phyloP scores from a whole-genome alignment of 2,888 invertebrate species.

The Agonopterix alstromeriana region DNA sequence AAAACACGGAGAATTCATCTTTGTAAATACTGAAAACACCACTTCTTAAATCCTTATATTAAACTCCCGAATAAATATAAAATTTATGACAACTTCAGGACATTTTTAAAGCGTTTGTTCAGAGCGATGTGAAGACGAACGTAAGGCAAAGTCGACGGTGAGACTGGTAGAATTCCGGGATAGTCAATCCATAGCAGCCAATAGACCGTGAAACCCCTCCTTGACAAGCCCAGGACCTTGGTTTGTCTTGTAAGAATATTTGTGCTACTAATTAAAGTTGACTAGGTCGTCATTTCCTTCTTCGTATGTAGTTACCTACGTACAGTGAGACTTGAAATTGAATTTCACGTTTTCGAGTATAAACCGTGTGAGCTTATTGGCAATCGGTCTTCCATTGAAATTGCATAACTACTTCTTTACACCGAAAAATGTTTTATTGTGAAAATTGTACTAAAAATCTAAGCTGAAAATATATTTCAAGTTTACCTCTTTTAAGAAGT shows the following conservation, averaged over 20 bases:
- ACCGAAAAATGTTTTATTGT: no score
- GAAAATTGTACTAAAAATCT: no score
- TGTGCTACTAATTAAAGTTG: slow-evolving; percentile 26
- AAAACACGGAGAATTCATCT: slow-evolving; percentile 65
- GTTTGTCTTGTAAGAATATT: slow-evolving; percentile 36
- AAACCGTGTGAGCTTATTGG: no score
- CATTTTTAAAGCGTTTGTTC: slow-evolving; percentile 32
- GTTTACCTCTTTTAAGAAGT: no score
- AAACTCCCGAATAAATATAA: background rate
- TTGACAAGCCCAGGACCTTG: slow-evolving; percentile 61
- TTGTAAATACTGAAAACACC: slow-evolving; percentile 8
- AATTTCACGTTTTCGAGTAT: no score
- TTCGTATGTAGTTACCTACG: background rate
- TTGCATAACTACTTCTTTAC: no score
- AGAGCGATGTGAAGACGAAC: slow-evolving; percentile 35
- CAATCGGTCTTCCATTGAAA: no score
- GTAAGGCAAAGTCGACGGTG: slow-evolving; percentile 45
- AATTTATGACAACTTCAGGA: no score
- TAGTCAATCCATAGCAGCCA: slow-evolving; percentile 30
- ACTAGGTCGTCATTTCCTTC: slow-evolving; percentile 10
- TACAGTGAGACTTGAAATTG: no score
- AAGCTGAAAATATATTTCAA: no score
- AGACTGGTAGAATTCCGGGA: slow-evolving; percentile 43
- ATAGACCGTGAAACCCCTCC: slow-evolving; percentile 55
- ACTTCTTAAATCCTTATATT: slow-evolving; percentile 5